phyloP scores from a whole-genome alignment of 2,113 vertebrate species.

The Pungitius pungitius region DNA sequence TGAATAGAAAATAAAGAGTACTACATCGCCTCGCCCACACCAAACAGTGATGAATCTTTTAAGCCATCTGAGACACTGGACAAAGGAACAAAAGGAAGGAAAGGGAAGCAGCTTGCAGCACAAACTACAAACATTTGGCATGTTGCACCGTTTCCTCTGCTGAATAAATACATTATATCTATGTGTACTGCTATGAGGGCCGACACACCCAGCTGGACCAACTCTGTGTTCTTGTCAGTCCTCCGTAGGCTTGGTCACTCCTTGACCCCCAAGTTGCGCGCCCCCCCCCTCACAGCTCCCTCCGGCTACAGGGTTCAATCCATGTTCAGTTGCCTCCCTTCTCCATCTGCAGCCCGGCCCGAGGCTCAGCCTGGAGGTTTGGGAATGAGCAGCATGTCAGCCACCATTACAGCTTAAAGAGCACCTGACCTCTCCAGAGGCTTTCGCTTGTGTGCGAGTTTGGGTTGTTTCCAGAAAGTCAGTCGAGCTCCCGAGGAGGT shows the following conservation, averaged over 20 bases:
- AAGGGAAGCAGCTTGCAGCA: not conserved
- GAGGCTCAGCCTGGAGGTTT: conserved; percentile 7
- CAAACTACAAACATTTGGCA: not conserved
- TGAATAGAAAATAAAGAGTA: no score
- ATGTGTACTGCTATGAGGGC: not conserved
- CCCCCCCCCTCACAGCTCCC: not conserved
- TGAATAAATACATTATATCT: conserved; percentile 8
- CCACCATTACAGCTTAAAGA: conserved; percentile 26
- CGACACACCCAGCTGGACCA: not conserved
- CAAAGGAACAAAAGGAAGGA: conserved; percentile 12
- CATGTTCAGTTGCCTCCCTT: conserved; percentile 15
- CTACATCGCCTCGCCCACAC: not conserved
- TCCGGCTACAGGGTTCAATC: conserved; percentile 5
- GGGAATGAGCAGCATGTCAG: conserved; percentile 33
- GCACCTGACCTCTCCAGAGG: conserved; percentile 30
- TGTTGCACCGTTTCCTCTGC: not conserved
- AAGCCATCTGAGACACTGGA: not conserved
- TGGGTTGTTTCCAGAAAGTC: conserved; percentile 14
- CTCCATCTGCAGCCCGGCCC: not conserved
- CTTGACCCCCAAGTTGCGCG: conserved; percentile 1
- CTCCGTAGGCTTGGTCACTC: conserved; percentile 3
- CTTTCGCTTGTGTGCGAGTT: conserved; percentile 3
- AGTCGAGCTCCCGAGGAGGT: not conserved
- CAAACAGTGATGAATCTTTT: not conserved
- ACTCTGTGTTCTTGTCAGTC: conserved; percentile 15